Conservation (phyloP, 2,797 vertebrate species). For the Tragopan temminckii region DNA sequence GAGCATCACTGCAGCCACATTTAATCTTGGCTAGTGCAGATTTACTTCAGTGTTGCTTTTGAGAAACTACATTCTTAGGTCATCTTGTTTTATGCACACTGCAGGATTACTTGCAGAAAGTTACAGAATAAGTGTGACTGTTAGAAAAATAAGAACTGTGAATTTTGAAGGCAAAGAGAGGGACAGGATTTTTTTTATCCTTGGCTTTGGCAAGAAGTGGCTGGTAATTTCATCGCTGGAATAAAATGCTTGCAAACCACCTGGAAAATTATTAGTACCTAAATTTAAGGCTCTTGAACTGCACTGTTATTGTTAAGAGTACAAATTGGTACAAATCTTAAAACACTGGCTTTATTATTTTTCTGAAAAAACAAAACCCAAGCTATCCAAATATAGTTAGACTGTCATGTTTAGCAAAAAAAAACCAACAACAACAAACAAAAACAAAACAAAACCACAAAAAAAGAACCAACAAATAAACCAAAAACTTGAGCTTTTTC, state of each 20-base stretch:
- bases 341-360: background rate
- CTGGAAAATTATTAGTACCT: background rate
- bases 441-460: no score
- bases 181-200: background rate
- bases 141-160: background rate
- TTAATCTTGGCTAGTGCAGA: background rate
- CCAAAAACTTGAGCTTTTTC: background rate
- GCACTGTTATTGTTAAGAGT: background rate
- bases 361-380: background rate
- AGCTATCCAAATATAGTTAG: background rate
- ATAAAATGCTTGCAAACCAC: background rate
- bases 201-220: background rate
- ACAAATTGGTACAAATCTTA: background rate
- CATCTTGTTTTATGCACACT: background rate
- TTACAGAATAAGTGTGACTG: background rate
- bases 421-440: no score
- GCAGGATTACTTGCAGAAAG: background rate
- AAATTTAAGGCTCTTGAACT: background rate
- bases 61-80: background rate
- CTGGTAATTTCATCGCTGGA: background rate
- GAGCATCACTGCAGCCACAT: background rate
- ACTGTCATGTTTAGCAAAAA: background rate
- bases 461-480: no score
- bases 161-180: background rate
- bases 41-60: background rate